Evolutionary conservation across 2,888 invertebrate genomes (phyloP).

Genomic region (Phortica magna): DNA sequence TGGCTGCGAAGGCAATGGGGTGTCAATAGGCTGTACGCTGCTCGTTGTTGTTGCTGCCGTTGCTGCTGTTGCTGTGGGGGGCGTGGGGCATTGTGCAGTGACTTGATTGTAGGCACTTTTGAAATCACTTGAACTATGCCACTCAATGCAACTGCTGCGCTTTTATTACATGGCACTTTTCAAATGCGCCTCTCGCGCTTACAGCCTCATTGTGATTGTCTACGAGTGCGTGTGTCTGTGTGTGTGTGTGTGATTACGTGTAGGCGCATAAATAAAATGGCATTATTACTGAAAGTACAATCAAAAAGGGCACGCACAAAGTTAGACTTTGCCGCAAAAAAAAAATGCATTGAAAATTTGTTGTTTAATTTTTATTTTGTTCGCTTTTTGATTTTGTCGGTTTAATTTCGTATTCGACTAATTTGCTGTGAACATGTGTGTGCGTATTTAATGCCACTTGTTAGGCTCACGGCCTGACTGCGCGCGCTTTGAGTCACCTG

Average conservation of each 20-base stretch:
- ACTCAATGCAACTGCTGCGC: slow-evolving; percentile 14
- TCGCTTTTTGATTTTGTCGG: neutral
- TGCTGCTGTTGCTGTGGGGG: neutral
- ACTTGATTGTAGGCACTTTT: slow-evolving; percentile 4
- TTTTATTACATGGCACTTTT: slow-evolving; percentile 9
- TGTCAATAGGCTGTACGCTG: neutral
- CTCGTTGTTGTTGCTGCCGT: neutral
- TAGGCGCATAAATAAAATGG: slow-evolving; percentile 28
- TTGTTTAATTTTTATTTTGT: neutral
- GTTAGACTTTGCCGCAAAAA: neutral
- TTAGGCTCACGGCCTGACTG: too few species aligned
- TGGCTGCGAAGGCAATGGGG: neutral
- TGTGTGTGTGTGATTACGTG: neutral
- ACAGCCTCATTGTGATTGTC: neutral
- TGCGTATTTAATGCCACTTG: neutral
- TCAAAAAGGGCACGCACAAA: neutral
- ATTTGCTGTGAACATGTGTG: neutral
- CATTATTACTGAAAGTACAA: neutral
- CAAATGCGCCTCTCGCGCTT: neutral
- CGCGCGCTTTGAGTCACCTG: too few species aligned
- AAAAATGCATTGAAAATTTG: slow-evolving; percentile 1
- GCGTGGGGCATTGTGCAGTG: neutral
- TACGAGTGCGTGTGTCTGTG: neutral
- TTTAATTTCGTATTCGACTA: neutral
- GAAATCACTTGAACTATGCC: slow-evolving; percentile 30